Conservation (phyloP, 1,140 invertebrate species). For the Papilio polyxenes region DNA sequence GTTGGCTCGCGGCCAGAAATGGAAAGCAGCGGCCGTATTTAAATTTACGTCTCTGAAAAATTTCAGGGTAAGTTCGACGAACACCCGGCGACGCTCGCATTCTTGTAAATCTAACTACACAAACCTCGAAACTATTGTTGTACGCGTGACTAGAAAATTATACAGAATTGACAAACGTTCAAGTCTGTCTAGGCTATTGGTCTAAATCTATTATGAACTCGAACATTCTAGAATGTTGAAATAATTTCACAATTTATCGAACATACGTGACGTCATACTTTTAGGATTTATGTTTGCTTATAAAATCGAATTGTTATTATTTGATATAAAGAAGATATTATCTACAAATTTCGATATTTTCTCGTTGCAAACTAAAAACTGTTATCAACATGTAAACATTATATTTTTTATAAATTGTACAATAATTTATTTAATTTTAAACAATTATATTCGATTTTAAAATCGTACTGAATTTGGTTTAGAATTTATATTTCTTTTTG, state of each 20-base stretch:
- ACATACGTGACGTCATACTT: neutral
- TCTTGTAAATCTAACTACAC: constrained; percentile 40
- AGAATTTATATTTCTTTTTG: neutral
- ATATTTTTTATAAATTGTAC: no score
- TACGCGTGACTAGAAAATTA: constrained; percentile 20
- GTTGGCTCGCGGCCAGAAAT: constrained; percentile 55
- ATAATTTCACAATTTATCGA: neutral
- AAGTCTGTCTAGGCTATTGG: constrained; percentile 6
- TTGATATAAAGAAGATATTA: neutral
- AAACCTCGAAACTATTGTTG: constrained; percentile 32
- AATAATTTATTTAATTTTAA: no score
- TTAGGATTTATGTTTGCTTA: neutral
- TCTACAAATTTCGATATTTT: no score
- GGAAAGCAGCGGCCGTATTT: constrained; percentile 63
- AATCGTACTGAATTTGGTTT: neutral
- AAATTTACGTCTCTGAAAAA: constrained; percentile 64
- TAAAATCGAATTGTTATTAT: neutral
- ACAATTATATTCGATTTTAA: neutral
- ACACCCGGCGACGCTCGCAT: constrained; percentile 38
- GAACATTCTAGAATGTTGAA: constrained; percentile 15
- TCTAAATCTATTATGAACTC: constrained; percentile 22
- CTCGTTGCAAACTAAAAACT: no score
- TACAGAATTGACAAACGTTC: constrained; percentile 23
- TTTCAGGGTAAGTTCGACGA: constrained; percentile 43
- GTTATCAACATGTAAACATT: no score